These are phyloP conservation scores for Heteractis magnifica DNA, from an alignment of 92 coral and sea anemone genomes.

Conservation along the genomic window DNA sequence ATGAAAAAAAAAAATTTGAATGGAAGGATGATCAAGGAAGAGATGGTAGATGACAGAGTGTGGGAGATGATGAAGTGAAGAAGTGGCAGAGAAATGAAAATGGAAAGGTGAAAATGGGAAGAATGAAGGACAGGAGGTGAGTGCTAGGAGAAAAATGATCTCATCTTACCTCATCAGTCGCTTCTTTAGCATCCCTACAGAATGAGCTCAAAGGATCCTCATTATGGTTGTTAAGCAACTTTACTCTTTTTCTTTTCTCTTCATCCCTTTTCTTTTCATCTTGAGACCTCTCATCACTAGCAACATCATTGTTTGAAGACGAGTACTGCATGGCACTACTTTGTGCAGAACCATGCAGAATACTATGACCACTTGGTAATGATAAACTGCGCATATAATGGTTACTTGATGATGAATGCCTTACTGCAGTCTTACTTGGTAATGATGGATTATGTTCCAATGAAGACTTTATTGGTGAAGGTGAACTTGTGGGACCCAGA, in stretches of 20 bases:
- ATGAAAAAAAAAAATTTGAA: background rate
- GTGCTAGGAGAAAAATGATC: background rate
- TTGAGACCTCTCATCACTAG: background rate
- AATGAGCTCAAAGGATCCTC: background rate
- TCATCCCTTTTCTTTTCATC: background rate
- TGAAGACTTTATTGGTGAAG: background rate
- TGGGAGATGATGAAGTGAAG: too few species aligned
- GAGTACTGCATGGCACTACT: background rate
- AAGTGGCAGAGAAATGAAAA: background rate
- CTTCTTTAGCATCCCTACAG: slow-evolving; percentile 4
- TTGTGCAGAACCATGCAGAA: background rate
- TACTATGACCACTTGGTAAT: background rate
- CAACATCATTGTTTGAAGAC: background rate
- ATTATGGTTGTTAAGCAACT: background rate
- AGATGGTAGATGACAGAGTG: too few species aligned
- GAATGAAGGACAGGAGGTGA: too few species aligned
- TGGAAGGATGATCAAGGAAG: too few species aligned
- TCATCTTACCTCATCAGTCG: background rate
- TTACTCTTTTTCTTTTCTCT: background rate
- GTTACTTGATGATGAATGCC: background rate
- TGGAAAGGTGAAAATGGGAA: background rate
- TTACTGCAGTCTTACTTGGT: background rate
- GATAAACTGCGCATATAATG: too few species aligned
- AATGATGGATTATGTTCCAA: background rate
- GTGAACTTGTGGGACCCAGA: background rate